Conservation (phyloP, 2,797 vertebrate genomes). For the Gobionotothen gibberifrons region DNA sequence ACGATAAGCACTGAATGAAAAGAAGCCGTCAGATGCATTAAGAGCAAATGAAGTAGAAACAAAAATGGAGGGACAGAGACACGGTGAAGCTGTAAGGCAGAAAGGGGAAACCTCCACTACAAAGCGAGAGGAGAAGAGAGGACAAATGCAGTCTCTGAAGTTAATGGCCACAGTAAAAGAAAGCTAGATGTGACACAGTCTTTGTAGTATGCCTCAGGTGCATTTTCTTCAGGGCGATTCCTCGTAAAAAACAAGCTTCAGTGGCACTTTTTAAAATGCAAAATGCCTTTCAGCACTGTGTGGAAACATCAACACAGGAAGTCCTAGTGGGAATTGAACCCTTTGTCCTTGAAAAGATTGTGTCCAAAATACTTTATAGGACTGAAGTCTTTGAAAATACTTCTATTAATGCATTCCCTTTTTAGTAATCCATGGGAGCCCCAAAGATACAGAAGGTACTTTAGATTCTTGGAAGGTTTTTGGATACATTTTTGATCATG, state of each 20-base stretch:
- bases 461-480: background rate
- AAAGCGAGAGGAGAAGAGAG: slow-evolving; percentile 1
- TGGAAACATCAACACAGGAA: background rate
- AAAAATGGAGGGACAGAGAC: slow-evolving; percentile 11
- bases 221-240: background rate
- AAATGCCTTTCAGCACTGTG: too few species aligned
- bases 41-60: slow-evolving; percentile 32
- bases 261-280: background rate
- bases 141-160: background rate
- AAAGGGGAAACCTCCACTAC: slow-evolving; percentile 15
- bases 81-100: slow-evolving; percentile 16
- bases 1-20: slow-evolving; percentile 26
- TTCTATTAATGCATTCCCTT: background rate
- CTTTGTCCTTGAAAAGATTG: background rate
- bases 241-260: background rate
- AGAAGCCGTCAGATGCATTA: slow-evolving; percentile 17
- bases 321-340: background rate
- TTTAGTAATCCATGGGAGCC: background rate
- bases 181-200: background rate
- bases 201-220: background rate
- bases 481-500: background rate
- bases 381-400: background rate
- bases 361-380: slow-evolving; percentile 5
- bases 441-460: background rate
- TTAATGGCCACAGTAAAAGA: background rate